Evolutionary conservation across 2,113 vertebrate species (phyloP).

Genomic region (Triplophysa siluroides): DNA sequence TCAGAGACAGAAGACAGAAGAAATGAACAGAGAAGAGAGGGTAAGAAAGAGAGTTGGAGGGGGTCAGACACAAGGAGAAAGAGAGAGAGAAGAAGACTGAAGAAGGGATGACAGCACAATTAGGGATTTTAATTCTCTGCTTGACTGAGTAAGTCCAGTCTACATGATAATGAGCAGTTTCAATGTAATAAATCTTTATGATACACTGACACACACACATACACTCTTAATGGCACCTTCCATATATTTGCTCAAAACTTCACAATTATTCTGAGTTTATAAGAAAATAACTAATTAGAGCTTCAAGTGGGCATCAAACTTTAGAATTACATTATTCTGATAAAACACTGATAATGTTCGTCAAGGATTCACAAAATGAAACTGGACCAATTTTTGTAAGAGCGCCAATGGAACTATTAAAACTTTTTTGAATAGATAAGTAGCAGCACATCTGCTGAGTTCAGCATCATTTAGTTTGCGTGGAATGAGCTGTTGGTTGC

Average conservation of each 20-base stretch:
- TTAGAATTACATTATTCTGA: too few relatives aligned
- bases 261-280: neutral
- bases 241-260: constrained; percentile 23
- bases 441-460: too few relatives aligned
- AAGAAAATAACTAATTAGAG: neutral
- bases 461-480: too few relatives aligned
- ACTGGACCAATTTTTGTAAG: too few relatives aligned
- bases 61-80: constrained; percentile 12
- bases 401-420: too few relatives aligned
- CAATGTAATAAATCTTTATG: constrained; percentile 94
- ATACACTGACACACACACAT: constrained; percentile 77
- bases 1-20: constrained; percentile 47
- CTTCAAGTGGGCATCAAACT: neutral
- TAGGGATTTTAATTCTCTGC: constrained; percentile 99
- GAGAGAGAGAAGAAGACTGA: constrained; percentile 8
- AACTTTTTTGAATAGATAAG: too few relatives aligned
- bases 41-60: constrained; percentile 17
- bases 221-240: constrained; percentile 57
- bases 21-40: constrained; percentile 43
- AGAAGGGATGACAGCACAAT: constrained; percentile 93
- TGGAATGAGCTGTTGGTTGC: too few relatives aligned
- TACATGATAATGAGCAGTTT: constrained; percentile 92
- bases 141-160: constrained; percentile 96
- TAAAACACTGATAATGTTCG: too few relatives aligned
- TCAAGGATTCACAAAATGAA: too few relatives aligned